A percentile compares a stretch with the other conserved stretches of the same genome.
Evolutionary conservation across 2,888 invertebrate genomes (phyloP).

Genomic region (Lamproptera curius): DNA sequence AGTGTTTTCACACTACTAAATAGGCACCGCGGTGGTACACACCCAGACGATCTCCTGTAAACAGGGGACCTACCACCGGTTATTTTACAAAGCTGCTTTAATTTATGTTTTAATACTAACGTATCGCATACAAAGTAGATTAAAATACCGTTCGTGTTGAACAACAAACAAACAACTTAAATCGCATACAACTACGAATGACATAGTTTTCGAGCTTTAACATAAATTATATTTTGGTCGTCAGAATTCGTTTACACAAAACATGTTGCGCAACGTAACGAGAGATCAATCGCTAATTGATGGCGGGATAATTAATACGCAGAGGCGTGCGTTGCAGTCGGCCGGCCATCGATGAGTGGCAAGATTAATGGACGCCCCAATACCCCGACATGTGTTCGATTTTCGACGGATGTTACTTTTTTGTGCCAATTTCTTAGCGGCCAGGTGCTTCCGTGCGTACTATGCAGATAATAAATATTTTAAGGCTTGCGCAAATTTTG

Average conservation of each 20-base stretch:
- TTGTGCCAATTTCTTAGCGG: slow-evolving; percentile 4
- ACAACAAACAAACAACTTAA: too few species aligned
- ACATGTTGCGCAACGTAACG: background rate
- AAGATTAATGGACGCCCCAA: slow-evolving; percentile 14
- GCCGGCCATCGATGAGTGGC: slow-evolving; percentile 4
- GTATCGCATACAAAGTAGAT: too few species aligned
- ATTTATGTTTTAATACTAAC: too few species aligned
- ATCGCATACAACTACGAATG: too few species aligned
- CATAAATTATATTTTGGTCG: slow-evolving; percentile 23
- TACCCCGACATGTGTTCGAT: slow-evolving; percentile 13
- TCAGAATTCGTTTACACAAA: background rate
- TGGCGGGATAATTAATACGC: slow-evolving; percentile 29
- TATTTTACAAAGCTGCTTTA: too few species aligned
- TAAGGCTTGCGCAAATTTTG: too few species aligned
- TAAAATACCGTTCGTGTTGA: too few species aligned
- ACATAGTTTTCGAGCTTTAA: too few species aligned
- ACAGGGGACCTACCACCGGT: too few species aligned
- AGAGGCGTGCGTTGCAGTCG: slow-evolving; percentile 2
- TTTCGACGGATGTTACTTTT: slow-evolving; percentile 11
- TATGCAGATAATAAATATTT: slow-evolving; percentile 17
- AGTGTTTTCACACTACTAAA: too few species aligned
- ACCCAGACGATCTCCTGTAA: too few species aligned
- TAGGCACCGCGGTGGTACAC: too few species aligned
- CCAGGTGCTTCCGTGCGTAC: slow-evolving; percentile 13
- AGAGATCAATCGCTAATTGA: slow-evolving; percentile 25